Percentiles rank a stretch among this genome's conserved stretches.
phyloP scores from a whole-genome alignment of 2,113 vertebrate genomes.

The Corythoichthys intestinalis region DNA sequence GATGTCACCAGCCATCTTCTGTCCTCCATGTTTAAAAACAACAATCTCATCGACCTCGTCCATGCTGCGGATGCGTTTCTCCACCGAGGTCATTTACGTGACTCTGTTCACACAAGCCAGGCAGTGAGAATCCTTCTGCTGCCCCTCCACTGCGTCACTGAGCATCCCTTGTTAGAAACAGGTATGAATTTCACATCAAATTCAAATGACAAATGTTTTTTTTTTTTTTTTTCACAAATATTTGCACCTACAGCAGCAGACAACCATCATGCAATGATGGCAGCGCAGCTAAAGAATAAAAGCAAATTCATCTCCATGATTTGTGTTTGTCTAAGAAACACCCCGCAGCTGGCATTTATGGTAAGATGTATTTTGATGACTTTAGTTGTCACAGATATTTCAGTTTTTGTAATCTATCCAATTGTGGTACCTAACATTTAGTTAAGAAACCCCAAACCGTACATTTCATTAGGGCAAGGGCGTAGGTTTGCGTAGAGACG shows the following conservation, averaged over 20 bases:
- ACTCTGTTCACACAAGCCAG: constrained; percentile 23
- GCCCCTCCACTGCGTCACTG: constrained; percentile 51
- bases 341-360: constrained; percentile 30
- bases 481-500: too few relatives aligned
- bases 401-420: neutral
- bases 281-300: constrained; percentile 50
- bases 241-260: constrained; percentile 14
- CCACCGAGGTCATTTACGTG: constrained; percentile 5
- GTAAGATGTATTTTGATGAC: constrained; percentile 29
- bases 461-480: too few relatives aligned
- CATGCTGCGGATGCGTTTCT: constrained; percentile 53
- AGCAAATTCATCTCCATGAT: constrained; percentile 44
- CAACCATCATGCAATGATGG: constrained; percentile 4
- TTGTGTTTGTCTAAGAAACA: constrained; percentile 42
- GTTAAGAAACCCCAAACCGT: too few relatives aligned
- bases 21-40: constrained; percentile 41
- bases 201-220: neutral
- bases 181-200: neutral
- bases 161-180: constrained; percentile 19
- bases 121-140: constrained; percentile 50
- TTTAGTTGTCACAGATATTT: neutral
- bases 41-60: constrained; percentile 40
- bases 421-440: too few relatives aligned
- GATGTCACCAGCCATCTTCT: constrained; percentile 31
- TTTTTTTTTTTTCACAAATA: neutral